Conservation (phyloP, 2,888 invertebrate genomes). For the Microctonus hyperodae region DNA sequence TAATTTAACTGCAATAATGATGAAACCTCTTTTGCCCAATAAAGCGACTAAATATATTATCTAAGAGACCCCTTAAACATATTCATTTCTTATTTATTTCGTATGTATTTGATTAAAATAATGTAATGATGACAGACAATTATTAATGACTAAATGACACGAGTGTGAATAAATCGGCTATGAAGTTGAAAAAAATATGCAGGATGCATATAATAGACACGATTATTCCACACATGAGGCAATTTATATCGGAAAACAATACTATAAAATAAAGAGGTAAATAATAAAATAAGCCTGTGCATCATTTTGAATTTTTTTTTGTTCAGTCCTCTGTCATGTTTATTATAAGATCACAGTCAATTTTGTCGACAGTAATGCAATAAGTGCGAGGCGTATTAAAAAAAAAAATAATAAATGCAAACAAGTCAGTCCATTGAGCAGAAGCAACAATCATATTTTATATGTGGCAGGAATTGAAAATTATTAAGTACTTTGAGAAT, state of each 20-base stretch:
- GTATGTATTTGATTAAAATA: constrained; percentile 12
- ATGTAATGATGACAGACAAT: constrained; percentile 9
- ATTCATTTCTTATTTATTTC: not conserved
- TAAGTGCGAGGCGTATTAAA: constrained; percentile 24
- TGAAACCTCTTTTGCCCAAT: constrained; percentile 21
- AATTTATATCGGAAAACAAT: not conserved
- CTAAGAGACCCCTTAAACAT: constrained; percentile 22
- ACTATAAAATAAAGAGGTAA: not conserved
- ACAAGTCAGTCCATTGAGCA: constrained; percentile 21
- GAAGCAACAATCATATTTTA: constrained; percentile 5
- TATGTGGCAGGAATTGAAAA: constrained; percentile 15
- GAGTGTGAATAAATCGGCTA: not conserved
- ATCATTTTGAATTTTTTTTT: constrained; percentile 34
- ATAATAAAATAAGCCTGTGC: constrained; percentile 10
- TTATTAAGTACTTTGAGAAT: constrained; percentile 35
- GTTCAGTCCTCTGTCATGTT: constrained; percentile 29
- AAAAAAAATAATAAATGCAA: constrained; percentile 28
- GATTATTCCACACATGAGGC: not conserved
- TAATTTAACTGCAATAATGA: constrained; percentile 30
- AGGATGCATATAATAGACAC: not conserved
- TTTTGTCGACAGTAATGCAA: constrained; percentile 46
- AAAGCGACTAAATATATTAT: constrained; percentile 28
- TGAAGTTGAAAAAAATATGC: not conserved
- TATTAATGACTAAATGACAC: not conserved
- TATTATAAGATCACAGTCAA: constrained; percentile 59